Evolutionary conservation across 2,888 invertebrate species (phyloP), one percentile per base, ranked within the genome.

Genomic region (Pollenia labialis): DNA sequence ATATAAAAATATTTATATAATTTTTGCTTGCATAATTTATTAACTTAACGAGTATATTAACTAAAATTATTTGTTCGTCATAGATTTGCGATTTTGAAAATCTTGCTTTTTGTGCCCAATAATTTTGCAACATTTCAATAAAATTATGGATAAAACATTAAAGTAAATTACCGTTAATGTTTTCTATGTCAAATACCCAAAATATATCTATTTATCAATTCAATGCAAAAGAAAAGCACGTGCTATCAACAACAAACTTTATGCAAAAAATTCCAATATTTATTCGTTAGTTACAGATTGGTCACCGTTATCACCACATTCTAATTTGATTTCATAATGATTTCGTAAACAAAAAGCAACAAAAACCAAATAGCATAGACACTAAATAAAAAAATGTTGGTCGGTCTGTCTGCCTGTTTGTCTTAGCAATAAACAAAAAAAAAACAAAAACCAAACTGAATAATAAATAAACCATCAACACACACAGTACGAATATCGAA

Each of bases 281-380:
- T 23, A 48, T 23, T 52, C 44, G 18, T 52, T 42, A 60, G 40
- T 18, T n/a, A 62, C 40, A 40, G 48, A 50, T 42, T 52, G 50
- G 9, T 12, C 23, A 76, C 23, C 52, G 42, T 64, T 32, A 46
- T 18, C 64, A 44, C 44, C 52, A 52, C 62, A 74, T 74, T 76
- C 52, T 64, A 64, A 18, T 64, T 64, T 44, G 18, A 60, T 64
- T 76, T 76, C 64, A 54, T 54, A 76, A 64, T 32, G 42, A 54
- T 76, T 76, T 52, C 16, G 42, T 44, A 9, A 10, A 16, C 52
- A 40, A 60, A 50, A 48, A 50, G 9, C 3, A 14, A 64, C n/a
- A 62, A 52, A 44, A 64, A 44, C n/a, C n/a, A 54, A 52, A 76
- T 76, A 76, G 52, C 75, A 76, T 76, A 64, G 64, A 46, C 52